Percentiles rank a stretch among this genome's conserved stretches.
phyloP scores from a whole-genome alignment of 2,888 invertebrate genomes.

The Andrena camellia region DNA sequence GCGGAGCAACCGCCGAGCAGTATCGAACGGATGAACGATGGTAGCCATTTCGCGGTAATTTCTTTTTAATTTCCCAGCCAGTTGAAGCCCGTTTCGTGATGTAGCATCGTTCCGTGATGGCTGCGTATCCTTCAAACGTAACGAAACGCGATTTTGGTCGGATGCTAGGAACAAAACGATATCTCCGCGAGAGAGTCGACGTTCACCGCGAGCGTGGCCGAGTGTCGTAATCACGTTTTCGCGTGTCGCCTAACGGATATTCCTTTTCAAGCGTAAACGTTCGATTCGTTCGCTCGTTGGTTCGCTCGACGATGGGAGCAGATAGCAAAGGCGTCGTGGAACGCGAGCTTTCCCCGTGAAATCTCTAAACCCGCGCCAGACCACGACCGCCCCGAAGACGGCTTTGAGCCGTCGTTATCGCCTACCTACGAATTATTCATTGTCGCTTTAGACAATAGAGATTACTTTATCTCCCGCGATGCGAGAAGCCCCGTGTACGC shows the following conservation, averaged over 20 bases:
- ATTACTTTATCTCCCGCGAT: constrained; percentile 71
- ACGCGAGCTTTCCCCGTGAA: constrained; percentile 61
- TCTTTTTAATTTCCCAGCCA: not conserved
- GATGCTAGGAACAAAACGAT: constrained; percentile 2
- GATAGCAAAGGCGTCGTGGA: constrained; percentile 47
- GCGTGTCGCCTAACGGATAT: constrained; percentile 45
- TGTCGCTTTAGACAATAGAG: constrained; percentile 76
- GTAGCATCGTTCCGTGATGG: constrained; percentile 23
- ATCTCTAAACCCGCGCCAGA: constrained; percentile 46
- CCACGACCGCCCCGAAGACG: constrained; percentile 23
- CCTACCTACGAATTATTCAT: constrained; percentile 74
- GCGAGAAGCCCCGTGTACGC: constrained; percentile 43
- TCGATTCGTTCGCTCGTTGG: constrained; percentile 34
- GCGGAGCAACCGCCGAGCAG: not conserved
- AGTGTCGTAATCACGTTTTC: constrained; percentile 50
- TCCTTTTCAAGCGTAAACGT: constrained; percentile 32
- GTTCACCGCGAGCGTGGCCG: not conserved
- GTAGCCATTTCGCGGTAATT: not conserved
- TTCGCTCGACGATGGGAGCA: constrained; percentile 20
- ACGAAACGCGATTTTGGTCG: constrained; percentile 32
- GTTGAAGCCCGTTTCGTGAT: constrained; percentile 30
- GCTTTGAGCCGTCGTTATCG: constrained; percentile 62
- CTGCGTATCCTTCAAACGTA: constrained; percentile 13
- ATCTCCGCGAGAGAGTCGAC: constrained; percentile 2
- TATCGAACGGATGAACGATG: not conserved